phyloP scores from a whole-genome alignment of 2,113 vertebrate genomes.

The Pituophis catenifer region DNA sequence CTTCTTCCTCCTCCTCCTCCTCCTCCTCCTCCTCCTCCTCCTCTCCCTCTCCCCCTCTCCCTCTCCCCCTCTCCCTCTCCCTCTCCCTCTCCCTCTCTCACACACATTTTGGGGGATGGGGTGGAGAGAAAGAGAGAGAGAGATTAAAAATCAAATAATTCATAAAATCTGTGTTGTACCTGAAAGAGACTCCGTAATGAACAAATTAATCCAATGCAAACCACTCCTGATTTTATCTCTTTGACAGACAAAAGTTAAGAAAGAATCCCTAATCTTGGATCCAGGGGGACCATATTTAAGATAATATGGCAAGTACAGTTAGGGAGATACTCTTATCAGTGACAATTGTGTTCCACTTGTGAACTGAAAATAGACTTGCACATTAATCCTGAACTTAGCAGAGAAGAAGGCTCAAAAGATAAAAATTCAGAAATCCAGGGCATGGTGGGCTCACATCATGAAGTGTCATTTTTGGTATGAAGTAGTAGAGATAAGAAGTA shows the following conservation, averaged over 20 bases:
- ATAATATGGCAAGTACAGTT: neutral
- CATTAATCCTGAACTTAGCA: neutral
- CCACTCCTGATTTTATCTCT: neutral
- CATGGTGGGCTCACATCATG: neutral
- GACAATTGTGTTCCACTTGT: neutral
- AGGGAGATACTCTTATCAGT: neutral
- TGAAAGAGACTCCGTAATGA: neutral
- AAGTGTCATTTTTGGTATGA: neutral
- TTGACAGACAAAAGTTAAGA: neutral
- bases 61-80: too few relatives aligned
- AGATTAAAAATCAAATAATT: neutral
- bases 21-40: too few relatives aligned
- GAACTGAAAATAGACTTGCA: neutral
- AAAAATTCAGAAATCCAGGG: neutral
- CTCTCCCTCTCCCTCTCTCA: neutral
- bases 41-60: too few relatives aligned
- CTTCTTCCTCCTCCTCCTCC: too few relatives aligned
- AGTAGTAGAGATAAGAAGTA: neutral
- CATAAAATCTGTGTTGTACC: neutral
- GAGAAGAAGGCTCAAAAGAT: neutral
- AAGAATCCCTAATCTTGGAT: neutral
- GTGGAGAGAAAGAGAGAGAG: neutral
- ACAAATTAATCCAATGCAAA: neutral
- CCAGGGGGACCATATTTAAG: neutral
- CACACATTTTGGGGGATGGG: neutral